Percentiles rank a stretch among this genome's conserved stretches.
phyloP scores from a whole-genome alignment of 2,113 vertebrate species.

The Pteruthius melanotis region DNA sequence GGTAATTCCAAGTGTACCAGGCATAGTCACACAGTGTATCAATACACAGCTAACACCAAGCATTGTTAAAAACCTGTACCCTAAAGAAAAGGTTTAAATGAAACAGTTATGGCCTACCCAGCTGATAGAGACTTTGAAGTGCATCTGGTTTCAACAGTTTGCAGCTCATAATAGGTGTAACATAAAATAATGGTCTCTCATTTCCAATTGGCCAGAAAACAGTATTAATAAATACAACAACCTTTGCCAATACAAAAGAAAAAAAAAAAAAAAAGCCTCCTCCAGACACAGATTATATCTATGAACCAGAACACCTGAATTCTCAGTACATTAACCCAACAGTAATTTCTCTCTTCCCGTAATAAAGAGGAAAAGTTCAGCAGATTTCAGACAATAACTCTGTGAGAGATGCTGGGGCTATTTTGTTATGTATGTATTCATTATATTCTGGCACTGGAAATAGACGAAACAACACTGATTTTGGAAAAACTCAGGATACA shows the following conservation, averaged over 20 bases:
- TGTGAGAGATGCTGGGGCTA: neutral
- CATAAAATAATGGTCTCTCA: neutral
- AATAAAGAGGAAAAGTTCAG: neutral
- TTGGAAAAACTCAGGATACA: neutral
- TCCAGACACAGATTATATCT: neutral
- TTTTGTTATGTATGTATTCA: neutral
- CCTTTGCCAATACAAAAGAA: neutral
- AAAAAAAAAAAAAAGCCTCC: neutral
- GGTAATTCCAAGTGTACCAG: neutral
- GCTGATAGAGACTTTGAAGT: neutral
- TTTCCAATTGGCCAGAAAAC: neutral
- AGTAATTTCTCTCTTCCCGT: neutral
- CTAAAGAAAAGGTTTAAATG: neutral
- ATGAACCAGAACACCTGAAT: neutral
- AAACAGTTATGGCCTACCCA: neutral
- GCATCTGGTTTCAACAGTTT: neutral
- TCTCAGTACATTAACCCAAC: neutral
- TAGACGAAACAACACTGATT: neutral
- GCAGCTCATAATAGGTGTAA: neutral
- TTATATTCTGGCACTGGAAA: neutral
- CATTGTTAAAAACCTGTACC: neutral
- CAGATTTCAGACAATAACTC: neutral
- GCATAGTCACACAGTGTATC: neutral
- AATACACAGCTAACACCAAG: neutral
- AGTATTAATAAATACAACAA: neutral